These are phyloP conservation scores for Theocolax elegans DNA, from an alignment of 1,140 invertebrate genomes.

Conservation along the genomic window DNA sequence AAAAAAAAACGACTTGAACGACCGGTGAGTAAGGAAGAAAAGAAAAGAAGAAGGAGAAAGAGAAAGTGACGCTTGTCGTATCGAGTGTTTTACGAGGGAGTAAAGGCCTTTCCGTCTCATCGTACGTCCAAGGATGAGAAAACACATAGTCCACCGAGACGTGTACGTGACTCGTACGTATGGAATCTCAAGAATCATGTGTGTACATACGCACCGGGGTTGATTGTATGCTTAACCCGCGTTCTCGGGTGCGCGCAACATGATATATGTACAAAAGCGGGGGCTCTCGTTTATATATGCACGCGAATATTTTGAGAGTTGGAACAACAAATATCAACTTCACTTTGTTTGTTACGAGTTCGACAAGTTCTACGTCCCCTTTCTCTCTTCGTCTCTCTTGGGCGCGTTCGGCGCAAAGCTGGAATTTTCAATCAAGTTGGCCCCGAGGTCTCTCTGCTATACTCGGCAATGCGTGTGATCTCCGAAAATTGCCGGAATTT, in stretches of 20 bases:
- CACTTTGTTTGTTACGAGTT: conserved; percentile 12
- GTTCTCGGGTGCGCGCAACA: not conserved
- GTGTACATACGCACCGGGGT: too few species aligned
- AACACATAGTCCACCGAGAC: too few species aligned
- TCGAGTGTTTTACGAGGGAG: conserved; percentile 28
- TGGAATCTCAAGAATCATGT: too few species aligned
- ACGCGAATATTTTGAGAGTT: conserved; percentile 13
- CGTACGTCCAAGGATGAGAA: not conserved
- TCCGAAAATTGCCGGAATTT: not conserved
- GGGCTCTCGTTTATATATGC: not conserved
- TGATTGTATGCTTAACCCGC: conserved; percentile 18
- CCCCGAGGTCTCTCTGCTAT: not conserved
- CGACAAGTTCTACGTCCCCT: not conserved
- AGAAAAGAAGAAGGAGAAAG: not conserved
- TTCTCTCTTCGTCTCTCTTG: not conserved
- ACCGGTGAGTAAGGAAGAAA: too few species aligned
- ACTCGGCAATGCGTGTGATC: not conserved
- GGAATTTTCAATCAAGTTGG: conserved; percentile 25
- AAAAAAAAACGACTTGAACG: too few species aligned
- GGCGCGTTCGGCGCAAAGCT: conserved; percentile 3
- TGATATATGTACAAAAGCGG: not conserved
- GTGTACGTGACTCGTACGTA: too few species aligned
- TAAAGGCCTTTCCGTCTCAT: not conserved
- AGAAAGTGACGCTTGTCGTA: conserved; percentile 15
- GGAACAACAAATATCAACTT: conserved; percentile 18